Evolutionary conservation across 2,888 invertebrate species (phyloP).

Genomic region (Eretmocerus hayati): DNA sequence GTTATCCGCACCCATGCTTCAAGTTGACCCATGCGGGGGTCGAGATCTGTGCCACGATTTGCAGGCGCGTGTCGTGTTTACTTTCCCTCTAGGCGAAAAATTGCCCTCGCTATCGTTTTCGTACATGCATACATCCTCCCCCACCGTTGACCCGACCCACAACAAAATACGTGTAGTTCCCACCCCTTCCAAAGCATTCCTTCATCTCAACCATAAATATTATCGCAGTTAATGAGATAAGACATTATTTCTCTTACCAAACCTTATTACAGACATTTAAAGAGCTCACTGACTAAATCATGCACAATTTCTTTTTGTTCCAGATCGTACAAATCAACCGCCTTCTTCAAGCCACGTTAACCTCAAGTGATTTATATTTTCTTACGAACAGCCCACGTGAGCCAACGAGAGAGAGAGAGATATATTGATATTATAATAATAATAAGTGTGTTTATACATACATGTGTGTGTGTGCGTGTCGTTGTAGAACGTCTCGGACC

Average conservation of each 20-base stretch:
- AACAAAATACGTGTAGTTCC: too few relatives aligned
- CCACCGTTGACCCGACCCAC: too few relatives aligned
- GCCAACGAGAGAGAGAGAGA: slow-evolving; percentile 1
- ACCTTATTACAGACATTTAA: too few relatives aligned
- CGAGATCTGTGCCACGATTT: slow-evolving; percentile 40
- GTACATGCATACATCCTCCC: not conserved
- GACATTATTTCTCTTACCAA: too few relatives aligned
- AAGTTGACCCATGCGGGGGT: too few relatives aligned
- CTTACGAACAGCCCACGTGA: slow-evolving; percentile 32
- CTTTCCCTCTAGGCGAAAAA: slow-evolving; percentile 13
- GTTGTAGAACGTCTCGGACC: slow-evolving; percentile 11
- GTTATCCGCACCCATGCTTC: slow-evolving; percentile 30
- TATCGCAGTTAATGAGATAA: not conserved
- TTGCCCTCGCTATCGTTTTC: slow-evolving; percentile 6
- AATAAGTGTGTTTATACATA: slow-evolving; percentile 46
- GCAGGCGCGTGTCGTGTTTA: slow-evolving; percentile 24
- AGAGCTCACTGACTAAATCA: not conserved
- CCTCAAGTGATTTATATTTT: slow-evolving; percentile 49
- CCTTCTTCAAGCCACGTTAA: slow-evolving; percentile 48
- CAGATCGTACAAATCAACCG: slow-evolving; percentile 49
- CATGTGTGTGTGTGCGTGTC: slow-evolving; percentile 37
- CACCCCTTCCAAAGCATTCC: not conserved
- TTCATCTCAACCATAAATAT: not conserved
- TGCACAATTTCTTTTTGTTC: slow-evolving; percentile 26
- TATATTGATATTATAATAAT: slow-evolving; percentile 25